Base-by-base conservation (phyloP, 2,113 vertebrate species). In the Falco punctatus region DNA sequence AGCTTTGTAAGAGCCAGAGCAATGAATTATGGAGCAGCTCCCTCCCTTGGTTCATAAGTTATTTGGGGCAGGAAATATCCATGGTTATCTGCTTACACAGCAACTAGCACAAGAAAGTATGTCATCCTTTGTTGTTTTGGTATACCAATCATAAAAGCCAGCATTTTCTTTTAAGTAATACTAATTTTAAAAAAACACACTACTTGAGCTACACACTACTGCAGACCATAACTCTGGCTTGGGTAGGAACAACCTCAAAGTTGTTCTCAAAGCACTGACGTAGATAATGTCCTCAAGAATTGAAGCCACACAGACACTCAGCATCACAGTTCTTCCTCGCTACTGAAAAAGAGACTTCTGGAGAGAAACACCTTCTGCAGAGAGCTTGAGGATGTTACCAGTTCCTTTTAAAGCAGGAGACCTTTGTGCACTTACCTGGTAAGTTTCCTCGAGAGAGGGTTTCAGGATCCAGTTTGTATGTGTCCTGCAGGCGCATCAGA, bases 401-500 rank as follows among this genome's bases (percentile, higher is more conserved):
- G 26, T 32, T 83, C 11, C 15, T 20, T 16, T 20, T 30, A 21
- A 49, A 62, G 16, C 9, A 44, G 19, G 20, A 66, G 57, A 15
- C 81, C 71, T 28, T 22, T 28, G 33, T 16, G 65, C 44, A 15
- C 44, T 78, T n/a, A 99, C 99, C 99, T 98, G 99, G 99, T 65
- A 99, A 97, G 54, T 98, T 98, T 42, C 99, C 99, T 93, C 98
- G 98, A 70, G 99, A 98, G 66, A 99, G 99, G 0, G 97, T 99
- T 81, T 99, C 99, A 6, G 99, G 95, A 95, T 99, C 99, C 96
- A 99, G 98, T 77, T 98, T 99, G 67, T 99, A 99, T 0, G 99
- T 99, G 98, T 99, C 99, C 97, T 99, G 99, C 84, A 99, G 98
- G 33, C 99, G 99, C 99, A 99, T 99, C 92, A 99, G 97, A 6